Evolutionary conservation across 2,113 vertebrate species (phyloP).

Genomic region (Steatornis caripensis): DNA sequence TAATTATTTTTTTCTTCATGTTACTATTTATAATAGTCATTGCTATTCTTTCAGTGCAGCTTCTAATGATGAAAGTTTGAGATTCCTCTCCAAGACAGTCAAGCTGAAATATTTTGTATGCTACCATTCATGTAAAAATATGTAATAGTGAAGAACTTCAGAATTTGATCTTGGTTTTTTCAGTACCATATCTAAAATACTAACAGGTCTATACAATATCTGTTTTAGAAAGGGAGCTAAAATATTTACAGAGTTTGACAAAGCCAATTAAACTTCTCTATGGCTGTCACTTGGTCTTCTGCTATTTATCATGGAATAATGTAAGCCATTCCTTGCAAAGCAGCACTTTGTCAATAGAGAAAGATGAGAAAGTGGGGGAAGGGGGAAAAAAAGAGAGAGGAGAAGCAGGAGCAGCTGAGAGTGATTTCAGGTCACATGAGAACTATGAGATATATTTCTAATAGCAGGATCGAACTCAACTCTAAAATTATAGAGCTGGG

Average conservation of each 20-base stretch:
- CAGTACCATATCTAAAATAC: neutral
- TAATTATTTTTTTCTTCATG: neutral
- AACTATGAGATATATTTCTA: neutral
- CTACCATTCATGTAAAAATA: neutral
- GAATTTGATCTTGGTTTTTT: neutral
- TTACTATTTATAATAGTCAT: neutral
- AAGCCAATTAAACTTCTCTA: neutral
- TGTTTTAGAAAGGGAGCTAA: neutral
- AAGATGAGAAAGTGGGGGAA: neutral
- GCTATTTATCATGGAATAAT: neutral
- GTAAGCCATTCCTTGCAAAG: neutral
- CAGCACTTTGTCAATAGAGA: neutral
- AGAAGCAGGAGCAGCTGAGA: neutral
- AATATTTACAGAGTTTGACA: neutral
- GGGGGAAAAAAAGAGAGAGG: neutral
- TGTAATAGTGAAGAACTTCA: neutral
- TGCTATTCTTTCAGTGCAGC: neutral
- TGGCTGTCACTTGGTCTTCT: neutral
- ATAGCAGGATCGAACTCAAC: neutral
- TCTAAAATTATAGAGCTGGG: neutral
- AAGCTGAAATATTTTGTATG: neutral
- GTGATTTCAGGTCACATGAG: neutral
- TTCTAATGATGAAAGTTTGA: neutral
- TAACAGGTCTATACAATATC: neutral
- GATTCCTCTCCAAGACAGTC: neutral